Conservation (phyloP, 2,888 invertebrate genomes). For the Oscheius myriophilus region DNA sequence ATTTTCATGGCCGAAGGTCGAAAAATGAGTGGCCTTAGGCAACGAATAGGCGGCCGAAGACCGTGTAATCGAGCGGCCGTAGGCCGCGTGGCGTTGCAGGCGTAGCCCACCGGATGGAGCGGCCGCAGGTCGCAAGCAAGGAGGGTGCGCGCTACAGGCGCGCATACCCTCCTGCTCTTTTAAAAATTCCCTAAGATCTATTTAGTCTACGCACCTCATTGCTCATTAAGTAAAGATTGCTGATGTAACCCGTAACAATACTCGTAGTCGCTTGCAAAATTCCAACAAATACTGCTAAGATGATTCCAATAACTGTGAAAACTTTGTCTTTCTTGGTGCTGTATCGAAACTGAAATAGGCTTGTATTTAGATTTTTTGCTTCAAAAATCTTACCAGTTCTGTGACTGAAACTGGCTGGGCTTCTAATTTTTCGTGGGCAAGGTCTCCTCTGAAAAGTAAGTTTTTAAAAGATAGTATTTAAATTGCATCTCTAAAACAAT, state of each 20-base stretch:
- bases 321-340: conserved; percentile 6
- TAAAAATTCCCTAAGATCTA: too few relatives aligned
- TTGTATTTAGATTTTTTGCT: neutral
- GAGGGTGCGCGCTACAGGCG: too few relatives aligned
- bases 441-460: conserved; percentile 15
- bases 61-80: too few relatives aligned
- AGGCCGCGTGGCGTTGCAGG: too few relatives aligned
- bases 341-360: conserved; percentile 27
- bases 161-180: too few relatives aligned
- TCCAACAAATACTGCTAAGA: conserved; percentile 43
- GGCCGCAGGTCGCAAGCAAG: too few relatives aligned
- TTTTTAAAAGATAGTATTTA: too few relatives aligned
- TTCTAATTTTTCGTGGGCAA: conserved; percentile 6
- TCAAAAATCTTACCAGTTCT: conserved; percentile 13
- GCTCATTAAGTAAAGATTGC: conserved; percentile 28
- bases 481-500: too few relatives aligned
- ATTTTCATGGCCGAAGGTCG: too few relatives aligned
- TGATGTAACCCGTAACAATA: conserved; percentile 29
- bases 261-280: conserved; percentile 24
- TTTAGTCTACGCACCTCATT: conserved; percentile 19
- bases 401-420: conserved; percentile 4
- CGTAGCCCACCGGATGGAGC: too few relatives aligned
- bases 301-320: conserved; percentile 28
- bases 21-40: too few relatives aligned
- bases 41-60: too few relatives aligned